Evolutionary conservation across 2,113 vertebrate genomes (phyloP), one percentile per base, ranked within the genome.

Genomic region (Enhydra lutris): DNA sequence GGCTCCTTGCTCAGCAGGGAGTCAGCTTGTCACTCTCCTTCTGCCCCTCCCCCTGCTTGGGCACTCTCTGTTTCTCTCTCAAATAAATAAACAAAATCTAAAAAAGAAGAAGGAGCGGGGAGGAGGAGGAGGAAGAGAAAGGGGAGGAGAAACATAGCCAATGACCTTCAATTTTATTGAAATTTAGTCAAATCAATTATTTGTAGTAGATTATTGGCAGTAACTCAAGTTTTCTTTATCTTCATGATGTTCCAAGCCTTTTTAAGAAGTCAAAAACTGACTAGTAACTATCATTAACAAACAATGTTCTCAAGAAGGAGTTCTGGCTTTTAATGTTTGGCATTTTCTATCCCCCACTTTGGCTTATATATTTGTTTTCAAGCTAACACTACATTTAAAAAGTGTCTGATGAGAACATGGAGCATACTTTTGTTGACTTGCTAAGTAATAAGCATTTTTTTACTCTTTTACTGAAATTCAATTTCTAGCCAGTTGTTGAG

Each of bases 361-460:
- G 24, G 18, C 17, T 73, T 85, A 67, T 86, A 36, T 89, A 65
- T 82, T 95, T 84, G 63, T 86, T 90, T 97, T 83, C 29, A 90
- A 94, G 45, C 69, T 83, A 87, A 95, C 34, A 65, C 13, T 94
- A 61, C 55, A 92, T 92, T 95, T 96, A 81, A 59, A 76, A 93
- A 93, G 26, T 9, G 2, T 91, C 14, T 67, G 74, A 87, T 83
- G 24, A 96, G 65, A 85, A 69, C 18, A 18, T 74, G 85, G 36
- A 88, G 80, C 18, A 63, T 24, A 14, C 59, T 95, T 80, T 98
- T 95, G 55, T 91, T 97, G 52, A 74, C 59, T 86, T 88, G 15
- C 78, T 93, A 94, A 89, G 95, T 86, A 97, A 81, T 65, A 74
- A 94, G 10, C 83, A 65, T 65, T 31, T 84, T 89, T 94, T 96